phyloP scores from a whole-genome alignment of 2,888 invertebrate species.

The Fragum fragum region DNA sequence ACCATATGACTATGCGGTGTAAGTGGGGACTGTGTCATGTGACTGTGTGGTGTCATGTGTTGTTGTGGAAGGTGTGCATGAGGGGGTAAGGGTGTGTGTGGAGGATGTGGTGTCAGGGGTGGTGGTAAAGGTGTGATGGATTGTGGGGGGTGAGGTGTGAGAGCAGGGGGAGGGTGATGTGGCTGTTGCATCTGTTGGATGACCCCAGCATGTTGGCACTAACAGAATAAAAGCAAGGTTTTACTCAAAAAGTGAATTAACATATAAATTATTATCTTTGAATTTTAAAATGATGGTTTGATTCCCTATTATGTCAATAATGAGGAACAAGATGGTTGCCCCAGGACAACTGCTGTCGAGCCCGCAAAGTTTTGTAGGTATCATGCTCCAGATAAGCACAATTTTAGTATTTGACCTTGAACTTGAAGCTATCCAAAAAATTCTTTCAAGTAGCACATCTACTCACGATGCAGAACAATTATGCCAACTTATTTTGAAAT shows the following conservation, averaged over 20 bases:
- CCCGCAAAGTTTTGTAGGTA: too few relatives aligned
- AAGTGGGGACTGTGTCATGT: constrained; percentile 59
- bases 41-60: constrained; percentile 43
- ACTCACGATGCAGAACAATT: too few relatives aligned
- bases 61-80: constrained; percentile 53
- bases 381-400: too few relatives aligned
- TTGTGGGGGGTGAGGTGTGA: constrained; percentile 56
- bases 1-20: constrained; percentile 52
- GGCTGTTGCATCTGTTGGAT: constrained; percentile 62
- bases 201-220: constrained; percentile 61
- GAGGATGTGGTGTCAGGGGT: constrained; percentile 60
- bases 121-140: constrained; percentile 56
- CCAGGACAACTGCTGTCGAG: too few relatives aligned
- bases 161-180: constrained; percentile 49
- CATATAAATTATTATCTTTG: too few relatives aligned
- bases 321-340: too few relatives aligned
- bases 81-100: constrained; percentile 55
- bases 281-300: too few relatives aligned
- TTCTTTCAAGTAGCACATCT: too few relatives aligned
- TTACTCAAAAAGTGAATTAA: neutral
- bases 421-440: too few relatives aligned
- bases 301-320: too few relatives aligned
- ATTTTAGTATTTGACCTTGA: too few relatives aligned
- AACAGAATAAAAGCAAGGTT: constrained; percentile 11
- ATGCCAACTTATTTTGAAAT: too few relatives aligned